Base-by-base conservation (phyloP, 2,113 vertebrate species). In the Benitochromis conjunctus region DNA sequence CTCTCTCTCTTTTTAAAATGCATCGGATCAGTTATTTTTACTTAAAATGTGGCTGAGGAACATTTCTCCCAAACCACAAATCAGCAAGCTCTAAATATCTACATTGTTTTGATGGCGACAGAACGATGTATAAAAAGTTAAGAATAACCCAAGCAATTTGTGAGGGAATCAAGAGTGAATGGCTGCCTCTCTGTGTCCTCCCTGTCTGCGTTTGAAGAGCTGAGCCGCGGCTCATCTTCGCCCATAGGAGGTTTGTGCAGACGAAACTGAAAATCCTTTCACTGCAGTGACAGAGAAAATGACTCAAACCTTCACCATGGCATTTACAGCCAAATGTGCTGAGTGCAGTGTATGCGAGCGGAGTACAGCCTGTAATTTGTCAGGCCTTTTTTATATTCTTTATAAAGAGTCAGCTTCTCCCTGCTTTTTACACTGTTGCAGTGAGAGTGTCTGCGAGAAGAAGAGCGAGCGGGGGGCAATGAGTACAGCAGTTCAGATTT, bases 311-410 rank as follows among this genome's bases (percentile, higher is more conserved):
- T 94, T 95, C 91, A 92, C 89, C 91, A 90, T 96, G 95, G 95
- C 96, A 96, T 96, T 96, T 96, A 96, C 95, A 94, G 94, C 95
- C 94, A 95, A 96, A 96, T 96, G 94, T 95, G 95, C 95, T 95
- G 95, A 96, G 94, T 92, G 94, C 94, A 93, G 93, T 92, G 92
- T 92, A 89, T 94, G 92, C 78, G 81, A 90, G 94, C 46, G 38
- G 82, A 90, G 93, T 94, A 93, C 94, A 95, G 94, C 91, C 94
- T 95, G 95, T 92, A 93, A 96, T 96, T 95, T 95, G 94, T 94
- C 95, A 93, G 93, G 92, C 88, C 91, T 94, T 94, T 95, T 95
- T 93, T 92, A 92, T 94, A 91, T 95, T 93, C 90, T 92, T 93
- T 92, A 93, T 86, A 95, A 95, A 95, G 94, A 95, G 86, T 94